phyloP scores from a whole-genome alignment of 2,888 invertebrate genomes.

The Dolomedes plantarius region DNA sequence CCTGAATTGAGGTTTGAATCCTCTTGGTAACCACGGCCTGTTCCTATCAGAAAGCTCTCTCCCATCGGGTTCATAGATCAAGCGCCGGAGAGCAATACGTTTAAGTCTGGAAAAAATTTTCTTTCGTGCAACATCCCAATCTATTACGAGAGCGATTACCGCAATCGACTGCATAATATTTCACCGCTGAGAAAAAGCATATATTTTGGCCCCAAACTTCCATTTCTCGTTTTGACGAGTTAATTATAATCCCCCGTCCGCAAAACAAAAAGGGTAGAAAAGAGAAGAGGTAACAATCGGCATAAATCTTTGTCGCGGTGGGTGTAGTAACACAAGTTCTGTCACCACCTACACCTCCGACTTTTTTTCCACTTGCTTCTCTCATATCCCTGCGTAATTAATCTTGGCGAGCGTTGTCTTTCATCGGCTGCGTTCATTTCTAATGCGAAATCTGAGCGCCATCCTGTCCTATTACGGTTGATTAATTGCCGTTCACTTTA shows the following conservation, averaged over 20 bases:
- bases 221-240: constrained; percentile 10
- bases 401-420: constrained; percentile 16
- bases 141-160: neutral
- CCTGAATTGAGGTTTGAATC: no score
- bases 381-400: constrained; percentile 10
- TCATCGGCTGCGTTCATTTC: constrained; percentile 11
- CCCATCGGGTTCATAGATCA: no score
- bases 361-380: neutral
- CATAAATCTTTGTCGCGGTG: neutral
- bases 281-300: constrained; percentile 13
- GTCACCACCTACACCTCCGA: constrained; percentile 31
- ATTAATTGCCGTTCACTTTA: constrained; percentile 24
- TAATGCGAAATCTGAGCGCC: constrained; percentile 20
- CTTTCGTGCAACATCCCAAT: constrained; percentile 6
- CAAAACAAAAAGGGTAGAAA: neutral
- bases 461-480: constrained; percentile 3
- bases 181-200: neutral
- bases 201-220: neutral
- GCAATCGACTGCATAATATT: neutral
- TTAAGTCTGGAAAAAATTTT: no score
- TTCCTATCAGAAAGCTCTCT: no score
- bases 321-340: constrained; percentile 3
- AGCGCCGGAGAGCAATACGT: no score
- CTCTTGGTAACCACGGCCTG: no score
- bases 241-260: neutral